These are phyloP conservation scores for Papilio gigon DNA, from an alignment of 2,888 invertebrate species.

Conservation along the genomic window DNA sequence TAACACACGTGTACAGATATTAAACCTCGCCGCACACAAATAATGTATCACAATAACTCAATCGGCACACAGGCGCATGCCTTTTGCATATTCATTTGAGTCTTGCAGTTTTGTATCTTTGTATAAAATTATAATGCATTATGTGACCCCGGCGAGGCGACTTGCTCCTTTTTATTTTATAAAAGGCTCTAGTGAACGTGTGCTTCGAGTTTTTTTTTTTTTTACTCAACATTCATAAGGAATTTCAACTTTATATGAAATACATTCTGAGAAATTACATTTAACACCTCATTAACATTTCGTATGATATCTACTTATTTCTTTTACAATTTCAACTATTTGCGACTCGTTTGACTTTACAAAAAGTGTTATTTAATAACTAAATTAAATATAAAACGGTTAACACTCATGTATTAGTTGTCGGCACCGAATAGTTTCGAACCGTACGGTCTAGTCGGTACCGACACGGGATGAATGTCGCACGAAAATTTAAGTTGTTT, in stretches of 20 bases:
- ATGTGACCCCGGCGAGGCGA: constrained; percentile 65
- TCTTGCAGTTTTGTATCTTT: constrained; percentile 78
- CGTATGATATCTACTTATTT: constrained; percentile 7
- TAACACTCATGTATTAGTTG: too few species aligned
- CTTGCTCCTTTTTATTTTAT: constrained; percentile 60
- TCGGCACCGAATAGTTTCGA: too few species aligned
- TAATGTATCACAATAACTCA: constrained; percentile 75
- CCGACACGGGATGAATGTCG: too few species aligned
- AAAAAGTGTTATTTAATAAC: neutral
- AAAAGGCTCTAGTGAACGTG: constrained; percentile 50
- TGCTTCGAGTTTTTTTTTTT: constrained; percentile 41
- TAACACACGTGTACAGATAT: constrained; percentile 43
- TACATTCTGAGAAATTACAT: constrained; percentile 35
- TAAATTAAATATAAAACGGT: neutral
- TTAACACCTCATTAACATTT: constrained; percentile 40
- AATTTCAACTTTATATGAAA: constrained; percentile 31
- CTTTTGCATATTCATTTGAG: constrained; percentile 80
- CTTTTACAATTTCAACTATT: constrained; percentile 16
- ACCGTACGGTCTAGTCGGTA: too few species aligned
- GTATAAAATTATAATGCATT: constrained; percentile 83
- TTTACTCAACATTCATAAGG: constrained; percentile 28
- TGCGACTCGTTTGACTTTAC: neutral
- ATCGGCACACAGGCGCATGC: constrained; percentile 71
- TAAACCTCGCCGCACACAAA: constrained; percentile 57
- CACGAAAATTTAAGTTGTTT: neutral